These are phyloP conservation scores for Apistogramma diplotaenia DNA, from an alignment of 2,113 vertebrate species.

Conservation along the genomic window DNA sequence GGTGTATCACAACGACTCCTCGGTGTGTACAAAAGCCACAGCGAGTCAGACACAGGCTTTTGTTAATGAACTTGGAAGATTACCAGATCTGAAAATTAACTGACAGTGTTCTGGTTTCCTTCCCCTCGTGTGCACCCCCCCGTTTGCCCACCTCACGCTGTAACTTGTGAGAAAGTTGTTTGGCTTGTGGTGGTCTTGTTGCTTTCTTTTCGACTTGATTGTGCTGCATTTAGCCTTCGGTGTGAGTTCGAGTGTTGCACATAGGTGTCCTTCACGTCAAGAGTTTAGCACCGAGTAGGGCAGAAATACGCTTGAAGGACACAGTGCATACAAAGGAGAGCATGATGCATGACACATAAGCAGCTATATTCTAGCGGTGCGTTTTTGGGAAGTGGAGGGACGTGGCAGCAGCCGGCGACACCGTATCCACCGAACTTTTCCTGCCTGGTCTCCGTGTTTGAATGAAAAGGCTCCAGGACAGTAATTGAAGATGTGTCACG, in stretches of 20 bases:
- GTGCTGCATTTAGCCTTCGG: background rate
- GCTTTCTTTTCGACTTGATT: slow-evolving; percentile 22
- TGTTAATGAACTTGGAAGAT: slow-evolving; percentile 75
- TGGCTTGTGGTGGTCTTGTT: slow-evolving; percentile 37
- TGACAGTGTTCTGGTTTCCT: slow-evolving; percentile 47
- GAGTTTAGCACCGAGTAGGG: background rate
- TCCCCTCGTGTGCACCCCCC: background rate
- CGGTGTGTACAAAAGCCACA: slow-evolving; percentile 55
- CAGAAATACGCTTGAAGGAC: background rate
- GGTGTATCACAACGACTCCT: slow-evolving; percentile 59
- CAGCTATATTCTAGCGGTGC: background rate
- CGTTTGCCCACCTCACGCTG: background rate
- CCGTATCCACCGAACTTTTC: background rate
- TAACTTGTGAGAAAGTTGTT: slow-evolving; percentile 3
- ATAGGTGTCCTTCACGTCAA: background rate
- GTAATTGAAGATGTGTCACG: slow-evolving; percentile 56
- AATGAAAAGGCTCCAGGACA: slow-evolving; percentile 15
- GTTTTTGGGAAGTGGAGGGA: background rate
- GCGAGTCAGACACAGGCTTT: slow-evolving; percentile 59
- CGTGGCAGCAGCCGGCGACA: background rate
- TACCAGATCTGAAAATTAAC: slow-evolving; percentile 73
- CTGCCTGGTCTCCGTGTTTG: background rate
- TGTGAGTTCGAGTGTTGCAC: background rate
- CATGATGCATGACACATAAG: background rate
- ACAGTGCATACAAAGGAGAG: background rate